Conservation (phyloP, 1,140 invertebrate species). For the Antheraea pernyi region DNA sequence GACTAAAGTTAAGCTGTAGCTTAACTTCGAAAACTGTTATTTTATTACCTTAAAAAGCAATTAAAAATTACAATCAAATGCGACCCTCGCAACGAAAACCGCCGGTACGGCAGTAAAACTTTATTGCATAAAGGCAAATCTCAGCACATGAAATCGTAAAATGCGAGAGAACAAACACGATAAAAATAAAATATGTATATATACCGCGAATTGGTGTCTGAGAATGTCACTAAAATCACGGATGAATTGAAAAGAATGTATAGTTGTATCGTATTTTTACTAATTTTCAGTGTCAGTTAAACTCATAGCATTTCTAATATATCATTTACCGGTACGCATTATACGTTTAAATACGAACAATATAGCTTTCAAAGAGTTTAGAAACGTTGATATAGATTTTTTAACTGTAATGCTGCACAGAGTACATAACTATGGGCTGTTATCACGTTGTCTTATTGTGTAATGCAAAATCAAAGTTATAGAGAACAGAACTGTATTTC, state of each 20-base stretch:
- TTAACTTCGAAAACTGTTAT: background rate
- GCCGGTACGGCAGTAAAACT: background rate
- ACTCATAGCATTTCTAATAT: constrained; percentile 52
- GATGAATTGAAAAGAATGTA: constrained; percentile 40
- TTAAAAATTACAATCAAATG: constrained; percentile 1
- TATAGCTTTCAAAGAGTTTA: too few relatives aligned
- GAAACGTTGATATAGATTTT: too few relatives aligned
- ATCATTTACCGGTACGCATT: constrained; percentile 35
- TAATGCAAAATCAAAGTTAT: too few relatives aligned
- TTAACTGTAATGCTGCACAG: too few relatives aligned
- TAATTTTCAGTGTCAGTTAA: constrained; percentile 39
- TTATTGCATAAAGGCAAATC: constrained; percentile 1
- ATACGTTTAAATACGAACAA: constrained; percentile 6
- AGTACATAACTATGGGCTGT: too few relatives aligned
- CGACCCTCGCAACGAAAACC: background rate
- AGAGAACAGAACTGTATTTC: too few relatives aligned
- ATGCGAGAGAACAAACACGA: constrained; percentile 1
- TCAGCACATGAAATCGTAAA: background rate
- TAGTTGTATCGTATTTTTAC: constrained; percentile 36
- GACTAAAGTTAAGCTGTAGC: background rate
- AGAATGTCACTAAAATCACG: constrained; percentile 18
- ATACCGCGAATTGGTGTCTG: constrained; percentile 11
- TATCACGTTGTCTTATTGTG: too few relatives aligned
- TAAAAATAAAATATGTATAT: background rate
- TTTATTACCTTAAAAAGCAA: constrained; percentile 2